phyloP scores from a whole-genome alignment of 1,140 invertebrate genomes.

The Nylanderia fulva region DNA sequence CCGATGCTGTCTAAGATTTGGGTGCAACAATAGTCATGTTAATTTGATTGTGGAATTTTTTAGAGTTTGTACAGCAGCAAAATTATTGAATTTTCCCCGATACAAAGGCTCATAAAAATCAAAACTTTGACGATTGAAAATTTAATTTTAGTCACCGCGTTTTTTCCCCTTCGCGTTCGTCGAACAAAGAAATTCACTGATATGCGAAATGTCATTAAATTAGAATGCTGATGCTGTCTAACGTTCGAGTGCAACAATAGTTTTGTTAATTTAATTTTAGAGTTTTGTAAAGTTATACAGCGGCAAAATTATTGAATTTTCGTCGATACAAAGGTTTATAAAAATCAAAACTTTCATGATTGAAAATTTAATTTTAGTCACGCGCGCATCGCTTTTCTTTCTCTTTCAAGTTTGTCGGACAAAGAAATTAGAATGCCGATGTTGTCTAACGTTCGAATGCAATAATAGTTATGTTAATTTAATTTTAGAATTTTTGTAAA shows the following conservation, averaged over 20 bases:
- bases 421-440: slow-evolving; percentile 14
- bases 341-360: not conserved
- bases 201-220: not conserved
- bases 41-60: not conserved
- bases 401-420: not conserved
- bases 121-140: not conserved
- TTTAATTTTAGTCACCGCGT: not conserved
- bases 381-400: too few relatives aligned
- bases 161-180: not conserved
- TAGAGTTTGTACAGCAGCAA: not conserved
- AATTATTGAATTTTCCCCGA: not conserved
- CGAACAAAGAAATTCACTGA: slow-evolving; percentile 43
- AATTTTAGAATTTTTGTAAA: not conserved
- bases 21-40: not conserved
- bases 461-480: not conserved
- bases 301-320: not conserved
- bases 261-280: not conserved
- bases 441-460: not conserved
- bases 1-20: not conserved
- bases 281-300: not conserved
- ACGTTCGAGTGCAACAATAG: not conserved
- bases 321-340: not conserved
- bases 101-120: not conserved
- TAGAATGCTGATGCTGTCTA: not conserved
- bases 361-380: not conserved